A percentile compares a stretch with the other conserved stretches of the same genome.
Conservation (phyloP, 2,888 invertebrate genomes). For the Synanthedon andrenaeformis region DNA sequence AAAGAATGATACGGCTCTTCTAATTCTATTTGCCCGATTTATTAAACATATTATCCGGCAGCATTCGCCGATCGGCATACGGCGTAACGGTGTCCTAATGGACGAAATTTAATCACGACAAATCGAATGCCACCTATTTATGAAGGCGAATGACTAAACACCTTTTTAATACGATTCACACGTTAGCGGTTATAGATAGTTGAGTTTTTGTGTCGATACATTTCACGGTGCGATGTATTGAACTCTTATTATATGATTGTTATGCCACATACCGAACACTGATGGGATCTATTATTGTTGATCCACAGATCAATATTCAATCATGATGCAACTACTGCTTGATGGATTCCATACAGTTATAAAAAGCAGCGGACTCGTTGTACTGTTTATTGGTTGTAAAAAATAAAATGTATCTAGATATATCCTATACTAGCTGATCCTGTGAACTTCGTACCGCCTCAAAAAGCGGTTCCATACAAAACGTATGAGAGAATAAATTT, state of each 20-base stretch:
- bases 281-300: conserved; percentile 68
- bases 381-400: conserved; percentile 13
- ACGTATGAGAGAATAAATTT: too few species aligned
- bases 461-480: too few species aligned
- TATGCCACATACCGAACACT: conserved; percentile 63
- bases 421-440: too few species aligned
- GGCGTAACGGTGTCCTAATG: conserved; percentile 61
- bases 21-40: conserved; percentile 54
- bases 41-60: conserved; percentile 50
- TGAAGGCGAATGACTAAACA: conserved; percentile 68
- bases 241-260: conserved; percentile 68
- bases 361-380: conserved; percentile 39
- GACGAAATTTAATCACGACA: conserved; percentile 69
- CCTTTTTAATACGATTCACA: conserved; percentile 71
- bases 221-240: conserved; percentile 68
- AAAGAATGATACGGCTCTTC: conserved; percentile 33
- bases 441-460: too few species aligned
- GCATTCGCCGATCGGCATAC: conserved; percentile 46
- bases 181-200: conserved; percentile 68
- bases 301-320: conserved; percentile 69
- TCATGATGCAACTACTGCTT: conserved; percentile 51
- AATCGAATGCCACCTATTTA: conserved; percentile 69
- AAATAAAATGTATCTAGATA: too few species aligned
- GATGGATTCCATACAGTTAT: conserved; percentile 34
- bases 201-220: conserved; percentile 67